These are phyloP conservation scores for Anniella stebbinsi DNA, from an alignment of 2,797 vertebrate genomes.

Conservation along the genomic window DNA sequence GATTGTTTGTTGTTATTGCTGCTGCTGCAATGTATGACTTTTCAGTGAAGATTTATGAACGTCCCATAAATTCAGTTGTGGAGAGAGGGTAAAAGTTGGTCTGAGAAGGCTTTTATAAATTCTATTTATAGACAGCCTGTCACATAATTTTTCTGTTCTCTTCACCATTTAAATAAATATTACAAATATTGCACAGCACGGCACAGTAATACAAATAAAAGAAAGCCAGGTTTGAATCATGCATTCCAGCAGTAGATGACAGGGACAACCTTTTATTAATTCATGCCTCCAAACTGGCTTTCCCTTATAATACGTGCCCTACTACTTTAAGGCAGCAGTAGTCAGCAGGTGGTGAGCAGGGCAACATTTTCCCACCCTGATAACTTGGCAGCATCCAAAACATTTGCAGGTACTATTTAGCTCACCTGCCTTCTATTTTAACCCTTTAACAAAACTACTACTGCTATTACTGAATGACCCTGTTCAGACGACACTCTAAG, in stretches of 20 bases:
- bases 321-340: neutral
- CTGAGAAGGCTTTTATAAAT: neutral
- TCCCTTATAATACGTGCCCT: neutral
- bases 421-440: neutral
- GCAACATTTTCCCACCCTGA: neutral
- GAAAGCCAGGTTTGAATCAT: neutral
- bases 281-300: neutral
- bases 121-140: constrained; percentile 10
- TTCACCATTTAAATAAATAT: neutral
- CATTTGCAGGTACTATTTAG: neutral
- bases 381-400: neutral
- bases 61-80: neutral
- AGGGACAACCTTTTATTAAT: neutral
- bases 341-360: neutral
- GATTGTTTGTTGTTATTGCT: neutral
- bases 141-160: neutral
- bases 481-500: too few relatives aligned
- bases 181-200: neutral
- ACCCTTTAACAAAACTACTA: neutral
- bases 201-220: neutral
- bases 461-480: too few relatives aligned
- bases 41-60: neutral
- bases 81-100: neutral
- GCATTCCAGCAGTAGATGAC: neutral
- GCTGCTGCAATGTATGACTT: neutral